Conservation (phyloP, 23 tunicate species). For the Pegea sp. region DNA sequence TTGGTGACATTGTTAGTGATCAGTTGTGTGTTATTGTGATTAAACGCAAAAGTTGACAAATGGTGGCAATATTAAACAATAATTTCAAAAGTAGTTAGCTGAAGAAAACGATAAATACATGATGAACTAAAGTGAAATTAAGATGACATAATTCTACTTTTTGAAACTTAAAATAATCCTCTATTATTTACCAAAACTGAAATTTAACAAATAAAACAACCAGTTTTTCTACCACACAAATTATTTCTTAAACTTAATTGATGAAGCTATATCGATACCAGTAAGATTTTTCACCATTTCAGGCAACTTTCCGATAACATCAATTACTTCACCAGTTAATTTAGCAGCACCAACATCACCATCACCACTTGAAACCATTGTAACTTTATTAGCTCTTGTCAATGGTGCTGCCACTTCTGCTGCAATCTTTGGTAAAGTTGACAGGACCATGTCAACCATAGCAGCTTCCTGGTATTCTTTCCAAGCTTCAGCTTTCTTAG, state of each 20-base stretch:
- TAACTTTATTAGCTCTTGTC: slow-evolving; percentile 42
- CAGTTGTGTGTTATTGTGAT: too few relatives aligned
- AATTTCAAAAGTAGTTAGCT: too few relatives aligned
- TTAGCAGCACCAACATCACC: slow-evolving; percentile 89
- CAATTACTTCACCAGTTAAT: slow-evolving; percentile 71
- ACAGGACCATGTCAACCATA: slow-evolving; percentile 91
- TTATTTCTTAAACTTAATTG: slow-evolving; percentile 24
- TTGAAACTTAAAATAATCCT: too few relatives aligned
- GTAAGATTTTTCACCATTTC: slow-evolving; percentile 56
- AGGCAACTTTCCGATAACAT: slow-evolving; percentile 64
- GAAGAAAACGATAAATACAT: too few relatives aligned
- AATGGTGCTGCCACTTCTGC: slow-evolving; percentile 91
- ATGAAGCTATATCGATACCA: slow-evolving; percentile 55
- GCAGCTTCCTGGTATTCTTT: slow-evolving; percentile 93
- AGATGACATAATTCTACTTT: too few relatives aligned
- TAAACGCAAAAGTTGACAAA: too few relatives aligned
- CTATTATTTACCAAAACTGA: too few relatives aligned
- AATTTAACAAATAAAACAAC: too few relatives aligned
- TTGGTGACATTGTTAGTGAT: too few relatives aligned
- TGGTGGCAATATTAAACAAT: too few relatives aligned
- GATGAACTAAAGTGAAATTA: too few relatives aligned
- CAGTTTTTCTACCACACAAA: too few relatives aligned
- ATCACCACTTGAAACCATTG: slow-evolving; percentile 59
- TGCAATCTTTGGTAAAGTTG: slow-evolving; percentile 77
- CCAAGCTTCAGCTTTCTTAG: slow-evolving; percentile 94